Evolutionary conservation across 2,113 vertebrate species (phyloP).

Genomic region (Sprattus sprattus): DNA sequence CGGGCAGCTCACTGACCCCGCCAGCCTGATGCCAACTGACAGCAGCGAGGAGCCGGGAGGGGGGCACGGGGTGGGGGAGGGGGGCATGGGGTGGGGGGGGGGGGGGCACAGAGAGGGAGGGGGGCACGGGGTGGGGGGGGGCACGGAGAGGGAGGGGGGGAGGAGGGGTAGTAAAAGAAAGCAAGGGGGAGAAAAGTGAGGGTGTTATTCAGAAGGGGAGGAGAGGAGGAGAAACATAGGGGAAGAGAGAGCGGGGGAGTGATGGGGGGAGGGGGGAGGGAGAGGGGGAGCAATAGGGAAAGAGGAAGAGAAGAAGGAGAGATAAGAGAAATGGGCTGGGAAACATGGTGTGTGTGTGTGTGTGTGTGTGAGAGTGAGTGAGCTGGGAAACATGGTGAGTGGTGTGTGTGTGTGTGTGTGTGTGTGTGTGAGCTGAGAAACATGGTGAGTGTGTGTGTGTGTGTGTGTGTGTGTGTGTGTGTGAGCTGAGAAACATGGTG

Average conservation of each 20-base stretch:
- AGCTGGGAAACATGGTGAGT: too few species aligned
- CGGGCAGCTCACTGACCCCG: slow-evolving; percentile 25
- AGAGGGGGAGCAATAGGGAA: too few species aligned
- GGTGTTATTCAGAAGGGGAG: neutral
- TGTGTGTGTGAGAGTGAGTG: too few species aligned
- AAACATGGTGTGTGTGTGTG: too few species aligned
- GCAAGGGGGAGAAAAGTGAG: neutral
- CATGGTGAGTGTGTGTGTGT: too few species aligned
- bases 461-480: too few species aligned
- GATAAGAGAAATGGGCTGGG: neutral
- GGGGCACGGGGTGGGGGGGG: neutral
- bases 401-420: too few species aligned
- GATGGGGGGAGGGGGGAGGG: neutral
- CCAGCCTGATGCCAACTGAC: slow-evolving; percentile 33
- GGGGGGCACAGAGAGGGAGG: neutral
- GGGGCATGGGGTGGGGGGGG: neutral
- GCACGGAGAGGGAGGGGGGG: neutral
- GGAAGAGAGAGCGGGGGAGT: neutral
- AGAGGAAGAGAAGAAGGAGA: neutral
- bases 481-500: too few species aligned
- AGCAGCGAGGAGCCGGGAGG: slow-evolving; percentile 24
- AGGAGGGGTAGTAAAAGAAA: neutral
- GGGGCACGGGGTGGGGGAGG: neutral
- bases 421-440: too few species aligned
- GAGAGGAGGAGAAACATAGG: neutral